Evolutionary conservation across 2,888 invertebrate genomes (phyloP), one percentile per base, ranked within the genome.

Genomic region (Phalera bucephala): DNA sequence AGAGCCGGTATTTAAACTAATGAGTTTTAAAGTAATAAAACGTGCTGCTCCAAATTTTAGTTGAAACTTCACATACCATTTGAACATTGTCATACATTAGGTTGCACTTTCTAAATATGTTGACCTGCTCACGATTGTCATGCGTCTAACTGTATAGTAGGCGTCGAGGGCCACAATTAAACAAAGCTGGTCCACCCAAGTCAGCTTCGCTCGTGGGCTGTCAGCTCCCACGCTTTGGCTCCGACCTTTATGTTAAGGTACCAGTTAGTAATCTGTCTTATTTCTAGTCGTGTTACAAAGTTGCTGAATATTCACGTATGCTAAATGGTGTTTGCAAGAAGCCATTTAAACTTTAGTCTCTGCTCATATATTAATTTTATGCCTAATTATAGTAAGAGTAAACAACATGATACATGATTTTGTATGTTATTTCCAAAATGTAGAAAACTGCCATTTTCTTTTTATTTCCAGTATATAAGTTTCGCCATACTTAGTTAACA

Each of bases 261-360:
- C 62, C 59, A 64, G 66, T 67, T 59, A 71, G 68, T 65, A 76
- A 74, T 72, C 59, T 54, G 57, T 67, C 69, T 72, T 60, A 67
- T 63, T 68, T 63, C 55, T 64, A 72, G 66, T 68, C 45, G 36
- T 62, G 63, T 70, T 66, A 61, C 65, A 63, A 40, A 56, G 64
- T 68, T 64, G 58, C 72, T 79, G 77, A 80, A 80, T 80, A 80
- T 80, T 82, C 74, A 80, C 69, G 45, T 74, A 75, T 79, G 80
- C 68, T 66, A 78, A 80, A 57, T 58, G 49, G 44, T 44, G 53
- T 45, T 61, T 64, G 65, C 65, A 60, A 66, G 63, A 63, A 58
- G 56, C 60, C 52, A 52, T 54, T 64, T 59, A 68, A 52, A 61
- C 57, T 64, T 55, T 57, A 71, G 64, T 63, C 52, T 63, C n/a